Percentiles rank a stretch among this genome's conserved stretches.
Conservation (phyloP, 2,888 invertebrate genomes). For the Drosophila suboccidentalis region DNA sequence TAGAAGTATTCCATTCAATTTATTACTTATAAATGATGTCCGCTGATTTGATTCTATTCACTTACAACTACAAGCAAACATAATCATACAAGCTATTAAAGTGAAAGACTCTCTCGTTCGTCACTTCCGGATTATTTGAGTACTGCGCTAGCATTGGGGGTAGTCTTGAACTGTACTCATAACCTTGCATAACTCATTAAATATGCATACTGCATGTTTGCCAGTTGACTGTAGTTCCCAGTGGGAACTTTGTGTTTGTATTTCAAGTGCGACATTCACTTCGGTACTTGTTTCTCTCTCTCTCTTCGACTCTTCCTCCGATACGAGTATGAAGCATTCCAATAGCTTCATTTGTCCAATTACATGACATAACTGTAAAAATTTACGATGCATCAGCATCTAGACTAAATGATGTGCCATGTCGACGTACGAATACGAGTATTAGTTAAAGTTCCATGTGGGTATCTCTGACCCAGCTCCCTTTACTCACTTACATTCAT, state of each 20-base stretch:
- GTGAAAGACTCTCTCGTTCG: not conserved
- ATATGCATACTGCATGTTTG: constrained; percentile 45
- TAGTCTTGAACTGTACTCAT: constrained; percentile 3
- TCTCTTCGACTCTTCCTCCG: constrained; percentile 5
- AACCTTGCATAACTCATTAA: constrained; percentile 32
- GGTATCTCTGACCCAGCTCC: constrained; percentile 1
- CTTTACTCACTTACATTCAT: constrained; percentile 16
- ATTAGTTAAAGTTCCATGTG: constrained; percentile 52
- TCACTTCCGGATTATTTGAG: not conserved
- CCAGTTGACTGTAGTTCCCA: constrained; percentile 12
- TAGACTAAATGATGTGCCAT: constrained; percentile 57
- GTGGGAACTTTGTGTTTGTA: constrained; percentile 28
- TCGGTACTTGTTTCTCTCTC: not conserved
- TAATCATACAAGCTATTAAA: not conserved
- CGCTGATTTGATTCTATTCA: not conserved
- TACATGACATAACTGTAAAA: constrained; percentile 76
- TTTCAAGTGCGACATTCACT: constrained; percentile 14
- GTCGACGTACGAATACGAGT: constrained; percentile 23
- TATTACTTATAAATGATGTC: not conserved
- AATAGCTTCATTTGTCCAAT: constrained; percentile 73
- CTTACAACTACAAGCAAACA: not conserved
- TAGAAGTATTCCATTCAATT: no score
- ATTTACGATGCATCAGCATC: constrained; percentile 53
- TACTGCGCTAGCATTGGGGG: not conserved
- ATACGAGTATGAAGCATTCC: constrained; percentile 43